Percentiles rank a stretch among this genome's conserved stretches.
Evolutionary conservation across 2,888 invertebrate species (phyloP).

Genomic region (Synergus itoensis): DNA sequence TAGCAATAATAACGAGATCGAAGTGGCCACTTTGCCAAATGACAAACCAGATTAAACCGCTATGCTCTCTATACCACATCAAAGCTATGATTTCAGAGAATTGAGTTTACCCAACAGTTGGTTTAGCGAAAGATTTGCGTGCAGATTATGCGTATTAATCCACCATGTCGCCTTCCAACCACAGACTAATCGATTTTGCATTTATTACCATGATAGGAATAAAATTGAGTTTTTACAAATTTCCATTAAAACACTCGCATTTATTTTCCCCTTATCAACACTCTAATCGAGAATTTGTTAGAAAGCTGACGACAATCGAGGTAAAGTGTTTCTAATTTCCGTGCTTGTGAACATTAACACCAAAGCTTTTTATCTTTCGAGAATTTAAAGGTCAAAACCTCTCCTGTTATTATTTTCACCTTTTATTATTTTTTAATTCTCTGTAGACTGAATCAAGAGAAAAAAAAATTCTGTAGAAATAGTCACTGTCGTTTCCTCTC

Average conservation of each 20-base stretch:
- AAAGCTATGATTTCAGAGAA: slow-evolving; percentile 39
- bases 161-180: slow-evolving; percentile 32
- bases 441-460: no score
- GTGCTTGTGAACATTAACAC: slow-evolving; percentile 11
- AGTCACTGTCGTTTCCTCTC: background rate
- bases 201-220: slow-evolving; percentile 19
- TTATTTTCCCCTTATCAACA: slow-evolving; percentile 27
- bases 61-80: slow-evolving; percentile 27
- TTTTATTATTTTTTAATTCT: no score
- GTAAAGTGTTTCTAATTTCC: slow-evolving; percentile 4
- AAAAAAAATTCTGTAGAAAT: background rate
- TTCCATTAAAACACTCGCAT: slow-evolving; percentile 36
- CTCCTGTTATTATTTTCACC: no score
- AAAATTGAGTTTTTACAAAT: slow-evolving; percentile 3
- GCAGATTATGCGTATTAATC: slow-evolving; percentile 39
- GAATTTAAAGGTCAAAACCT: background rate
- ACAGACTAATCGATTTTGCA: slow-evolving; percentile 29
- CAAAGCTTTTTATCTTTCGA: background rate
- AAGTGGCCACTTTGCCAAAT: slow-evolving; percentile 39
- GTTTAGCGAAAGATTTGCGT: slow-evolving; percentile 39
- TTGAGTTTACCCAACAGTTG: slow-evolving; percentile 40
- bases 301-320: background rate
- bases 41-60: slow-evolving; percentile 38
- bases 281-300: slow-evolving; percentile 19
- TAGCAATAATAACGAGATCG: slow-evolving; percentile 34